Percentiles rank a stretch among this genome's conserved stretches.
Conservation (phyloP, 1,140 invertebrate genomes). For the Cecropterus lyciades region DNA sequence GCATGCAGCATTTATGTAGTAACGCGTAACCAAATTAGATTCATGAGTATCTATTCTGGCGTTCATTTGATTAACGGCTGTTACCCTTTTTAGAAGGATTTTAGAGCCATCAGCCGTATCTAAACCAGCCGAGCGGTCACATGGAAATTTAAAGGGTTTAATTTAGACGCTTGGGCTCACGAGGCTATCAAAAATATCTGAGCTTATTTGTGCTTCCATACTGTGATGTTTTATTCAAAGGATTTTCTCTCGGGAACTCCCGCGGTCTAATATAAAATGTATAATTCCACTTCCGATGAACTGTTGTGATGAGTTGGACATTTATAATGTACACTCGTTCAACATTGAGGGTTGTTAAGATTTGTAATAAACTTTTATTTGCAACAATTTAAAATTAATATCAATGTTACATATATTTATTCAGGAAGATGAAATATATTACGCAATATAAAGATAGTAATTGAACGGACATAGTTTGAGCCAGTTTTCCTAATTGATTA, state of each 20-base stretch:
- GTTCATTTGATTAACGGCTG: constrained; percentile 39
- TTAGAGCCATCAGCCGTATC: constrained; percentile 24
- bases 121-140: constrained; percentile 54
- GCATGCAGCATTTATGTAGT: constrained; percentile 38
- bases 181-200: constrained; percentile 54
- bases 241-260: constrained; percentile 4
- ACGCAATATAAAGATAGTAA: too few species aligned
- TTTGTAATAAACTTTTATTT: too few species aligned
- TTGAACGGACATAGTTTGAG: too few species aligned
- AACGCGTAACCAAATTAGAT: constrained; percentile 47
- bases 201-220: constrained; percentile 35
- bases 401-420: too few species aligned
- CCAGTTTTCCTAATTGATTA: too few species aligned
- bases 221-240: constrained; percentile 47
- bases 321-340: background rate
- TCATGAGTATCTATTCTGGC: constrained; percentile 44
- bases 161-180: constrained; percentile 40
- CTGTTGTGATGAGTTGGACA: background rate
- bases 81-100: constrained; percentile 34
- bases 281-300: constrained; percentile 16
- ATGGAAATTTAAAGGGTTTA: constrained; percentile 68
- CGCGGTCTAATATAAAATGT: constrained; percentile 18
- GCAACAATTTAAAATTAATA: too few species aligned
- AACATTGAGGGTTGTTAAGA: too few species aligned
- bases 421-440: too few species aligned